Conservation (phyloP, 1,140 invertebrate genomes). For the Liolophura sinensis region DNA sequence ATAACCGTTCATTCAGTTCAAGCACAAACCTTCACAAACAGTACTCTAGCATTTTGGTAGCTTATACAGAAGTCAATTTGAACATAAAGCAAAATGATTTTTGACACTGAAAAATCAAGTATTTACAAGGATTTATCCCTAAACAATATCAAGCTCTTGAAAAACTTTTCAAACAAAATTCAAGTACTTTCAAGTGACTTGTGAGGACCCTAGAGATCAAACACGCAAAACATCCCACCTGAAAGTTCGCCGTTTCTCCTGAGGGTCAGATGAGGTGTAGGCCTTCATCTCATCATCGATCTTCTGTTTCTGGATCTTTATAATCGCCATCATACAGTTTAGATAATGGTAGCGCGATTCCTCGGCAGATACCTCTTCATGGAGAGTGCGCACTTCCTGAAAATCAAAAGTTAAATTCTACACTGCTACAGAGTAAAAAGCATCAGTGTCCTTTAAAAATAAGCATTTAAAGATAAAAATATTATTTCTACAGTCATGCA, state of each 20-base stretch:
- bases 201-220: conserved; percentile 3
- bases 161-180: too few relatives aligned
- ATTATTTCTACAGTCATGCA: neutral
- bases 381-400: conserved; percentile 61
- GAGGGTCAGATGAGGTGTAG: conserved; percentile 60
- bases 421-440: neutral
- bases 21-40: too few relatives aligned
- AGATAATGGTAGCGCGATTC: conserved; percentile 62
- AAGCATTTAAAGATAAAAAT: too few relatives aligned
- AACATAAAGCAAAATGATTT: too few relatives aligned
- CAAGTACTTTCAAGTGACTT: neutral
- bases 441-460: neutral
- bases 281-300: conserved; percentile 64
- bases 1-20: too few relatives aligned
- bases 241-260: conserved; percentile 62
- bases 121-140: too few relatives aligned
- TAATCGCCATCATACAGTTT: conserved; percentile 57
- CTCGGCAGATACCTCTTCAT: conserved; percentile 60
- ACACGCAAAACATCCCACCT: conserved; percentile 38
- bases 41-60: too few relatives aligned
- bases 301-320: conserved; percentile 59
- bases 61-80: too few relatives aligned
- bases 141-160: too few relatives aligned
- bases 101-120: too few relatives aligned
- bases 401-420: conserved; percentile 9